phyloP scores from a whole-genome alignment of 92 coral and sea anemone species.

The Pocillopora grandis region DNA sequence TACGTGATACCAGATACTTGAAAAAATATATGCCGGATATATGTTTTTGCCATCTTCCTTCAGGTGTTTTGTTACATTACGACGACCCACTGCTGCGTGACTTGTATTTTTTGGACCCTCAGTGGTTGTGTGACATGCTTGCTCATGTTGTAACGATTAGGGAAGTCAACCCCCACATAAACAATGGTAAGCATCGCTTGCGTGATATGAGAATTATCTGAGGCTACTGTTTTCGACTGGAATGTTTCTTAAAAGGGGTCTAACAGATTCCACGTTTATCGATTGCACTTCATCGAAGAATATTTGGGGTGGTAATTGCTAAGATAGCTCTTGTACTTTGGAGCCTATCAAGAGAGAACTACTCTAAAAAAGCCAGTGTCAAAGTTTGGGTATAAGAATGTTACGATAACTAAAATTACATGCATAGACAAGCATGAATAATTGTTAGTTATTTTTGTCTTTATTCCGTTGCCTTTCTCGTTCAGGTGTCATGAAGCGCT shows the following conservation, averaged over 20 bases:
- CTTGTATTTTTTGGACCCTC: conserved; percentile 95
- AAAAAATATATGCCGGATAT: too few relatives aligned
- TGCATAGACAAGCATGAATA: too few relatives aligned
- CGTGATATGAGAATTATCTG: neutral
- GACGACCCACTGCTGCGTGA: conserved; percentile 95
- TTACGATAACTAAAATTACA: neutral
- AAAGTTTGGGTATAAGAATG: neutral
- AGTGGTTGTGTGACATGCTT: conserved; percentile 99
- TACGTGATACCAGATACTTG: too few relatives aligned
- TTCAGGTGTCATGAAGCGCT: conserved; percentile 90
- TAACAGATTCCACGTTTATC: neutral
- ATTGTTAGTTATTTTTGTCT: too few relatives aligned
- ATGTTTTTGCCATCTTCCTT: neutral
- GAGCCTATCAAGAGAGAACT: too few relatives aligned
- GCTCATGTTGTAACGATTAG: conserved; percentile 98
- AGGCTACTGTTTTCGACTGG: neutral
- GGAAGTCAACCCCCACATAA: conserved; percentile 96
- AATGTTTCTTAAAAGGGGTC: neutral
- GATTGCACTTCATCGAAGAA: neutral
- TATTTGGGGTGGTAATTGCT: too few relatives aligned
- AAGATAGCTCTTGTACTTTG: too few relatives aligned
- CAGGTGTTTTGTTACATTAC: conserved; percentile 93
- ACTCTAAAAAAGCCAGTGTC: neutral
- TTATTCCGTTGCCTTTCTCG: neutral
- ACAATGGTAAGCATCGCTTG: conserved; percentile 69